Base-by-base conservation (phyloP, 2,113 vertebrate species). In the Carassius gibelio region DNA sequence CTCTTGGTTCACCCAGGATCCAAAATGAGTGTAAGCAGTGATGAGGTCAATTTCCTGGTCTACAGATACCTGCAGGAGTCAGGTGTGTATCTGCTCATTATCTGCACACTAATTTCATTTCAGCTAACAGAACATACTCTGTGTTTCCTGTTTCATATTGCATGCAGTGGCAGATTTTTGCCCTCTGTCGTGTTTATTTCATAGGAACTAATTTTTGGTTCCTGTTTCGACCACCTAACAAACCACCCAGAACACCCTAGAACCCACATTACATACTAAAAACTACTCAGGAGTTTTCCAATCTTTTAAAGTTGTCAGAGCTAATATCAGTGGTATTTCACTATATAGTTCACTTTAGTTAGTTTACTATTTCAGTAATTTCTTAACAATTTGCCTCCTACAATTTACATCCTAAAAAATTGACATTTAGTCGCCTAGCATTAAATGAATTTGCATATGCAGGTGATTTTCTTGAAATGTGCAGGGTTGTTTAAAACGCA, bases 11-110 rank as follows among this genome's bases (percentile, higher is more conserved):
- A 98, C 97, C 94, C 96, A 94, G 95, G 96, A 96, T 94, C 97
- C 98, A 99, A 98, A 96, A 99, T 99, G 98, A 99, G 98, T 96
- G 97, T 99, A 96, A 99, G 97, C 97, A 99, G 98, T 95, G 98
- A 99, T 99, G 98, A 99, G 96, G 98, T 99, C 96, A 99, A 99
- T 95, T 99, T 99, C 95, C 94, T 99, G 96, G 98, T 99, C 95
- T 99, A 99, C 97, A 97, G 98, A 97, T 99, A 99, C 94, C 96
- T 99, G 92, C 98, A 99, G 95, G 98, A 99, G 95, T 99, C 98
- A 94, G 98, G 98, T 99, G 15, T 69, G 80, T 82, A 36, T 71
- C n/a, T n/a, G n/a, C n/a, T n/a, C n/a, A n/a, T n/a, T n/a, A n/a
- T n/a, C n/a, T n/a, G n/a, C n/a, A n/a, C n/a, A n/a, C n/a, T n/a